These are phyloP conservation scores for Polyergus mexicanus DNA, from an alignment of 1,140 invertebrate species.

Conservation along the genomic window DNA sequence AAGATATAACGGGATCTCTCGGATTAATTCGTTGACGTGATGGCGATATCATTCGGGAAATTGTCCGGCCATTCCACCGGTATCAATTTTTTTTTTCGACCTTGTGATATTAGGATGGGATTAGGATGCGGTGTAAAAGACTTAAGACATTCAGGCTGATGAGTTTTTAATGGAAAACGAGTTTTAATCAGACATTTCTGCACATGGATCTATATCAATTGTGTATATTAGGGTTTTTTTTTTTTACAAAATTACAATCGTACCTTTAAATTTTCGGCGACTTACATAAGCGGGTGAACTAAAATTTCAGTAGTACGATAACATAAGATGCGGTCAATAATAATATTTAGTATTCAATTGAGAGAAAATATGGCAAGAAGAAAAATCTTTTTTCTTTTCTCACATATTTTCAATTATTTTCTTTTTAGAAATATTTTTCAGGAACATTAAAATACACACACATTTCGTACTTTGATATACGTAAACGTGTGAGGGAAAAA, in stretches of 20 bases:
- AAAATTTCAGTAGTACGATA: background rate
- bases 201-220: background rate
- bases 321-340: background rate
- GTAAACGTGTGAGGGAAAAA: background rate
- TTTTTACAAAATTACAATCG: background rate
- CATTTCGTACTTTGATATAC: background rate
- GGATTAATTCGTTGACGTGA: constrained; percentile 13
- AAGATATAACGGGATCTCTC: background rate
- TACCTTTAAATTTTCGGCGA: background rate
- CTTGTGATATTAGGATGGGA: background rate
- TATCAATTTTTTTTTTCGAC: constrained; percentile 22
- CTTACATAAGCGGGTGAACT: background rate
- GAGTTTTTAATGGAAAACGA: background rate
- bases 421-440: background rate
- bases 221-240: background rate
- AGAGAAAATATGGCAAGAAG: background rate
- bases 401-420: background rate
- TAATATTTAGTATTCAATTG: background rate
- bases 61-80: constrained; percentile 1
- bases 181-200: background rate
- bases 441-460: too few relatives aligned
- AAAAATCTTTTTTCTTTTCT: background rate
- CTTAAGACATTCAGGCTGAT: constrained; percentile 15
- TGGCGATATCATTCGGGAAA: constrained; percentile 15
- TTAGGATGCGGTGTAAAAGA: background rate